Evolutionary conservation across 2,888 invertebrate genomes (phyloP), one percentile per base, ranked within the genome.

Genomic region (Zaprionus obscuricornis): DNA sequence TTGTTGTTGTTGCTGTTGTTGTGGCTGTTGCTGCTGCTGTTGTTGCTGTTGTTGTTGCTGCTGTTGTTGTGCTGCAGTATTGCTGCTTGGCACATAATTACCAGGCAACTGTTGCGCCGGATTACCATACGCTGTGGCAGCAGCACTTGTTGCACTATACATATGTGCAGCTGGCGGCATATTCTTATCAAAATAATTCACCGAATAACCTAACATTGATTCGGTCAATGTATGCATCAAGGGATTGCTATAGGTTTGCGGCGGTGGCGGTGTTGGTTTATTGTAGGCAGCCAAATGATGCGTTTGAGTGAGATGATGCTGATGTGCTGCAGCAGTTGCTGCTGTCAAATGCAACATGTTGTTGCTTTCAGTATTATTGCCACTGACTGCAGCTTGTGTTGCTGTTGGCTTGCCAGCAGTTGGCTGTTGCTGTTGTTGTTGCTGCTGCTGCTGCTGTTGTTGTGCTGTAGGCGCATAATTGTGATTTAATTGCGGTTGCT

Each of bases 101-200:
- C 83, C 74, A 2, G 85, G 84, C 67, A 86, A 56, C 40, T 88
- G 88, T 10, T 85, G 86, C 0, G 81, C 81, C 0, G 87, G 76
- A 67, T 87, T 88, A 0, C 87, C 87, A 39, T 87, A 87, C 0
- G 83, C 76, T 0, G 68, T 31, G 1, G 85, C 78, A 13, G 81
- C 84, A 16, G 84, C 59, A 10, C 74, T 84, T 0, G 82, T 62
- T 1, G 84, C 84, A 57, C 91, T 92, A 74, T 92, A 93, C 90
- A 93, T 92, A 46, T 93, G 93, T 0, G 93, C 92, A 0, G 92
- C 92, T 87, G 92, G 92, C 79, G 92, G 92, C 88, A 92, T 92
- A 17, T 91, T 90, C 85, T 93, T 93, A 40, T 93, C 93, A 59
- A 92, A 92, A 72, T 92, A 93, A 40, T 84, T 74, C 4, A 79